Evolutionary conservation across 2,888 invertebrate genomes (phyloP).

Genomic region (Drosophila recens): DNA sequence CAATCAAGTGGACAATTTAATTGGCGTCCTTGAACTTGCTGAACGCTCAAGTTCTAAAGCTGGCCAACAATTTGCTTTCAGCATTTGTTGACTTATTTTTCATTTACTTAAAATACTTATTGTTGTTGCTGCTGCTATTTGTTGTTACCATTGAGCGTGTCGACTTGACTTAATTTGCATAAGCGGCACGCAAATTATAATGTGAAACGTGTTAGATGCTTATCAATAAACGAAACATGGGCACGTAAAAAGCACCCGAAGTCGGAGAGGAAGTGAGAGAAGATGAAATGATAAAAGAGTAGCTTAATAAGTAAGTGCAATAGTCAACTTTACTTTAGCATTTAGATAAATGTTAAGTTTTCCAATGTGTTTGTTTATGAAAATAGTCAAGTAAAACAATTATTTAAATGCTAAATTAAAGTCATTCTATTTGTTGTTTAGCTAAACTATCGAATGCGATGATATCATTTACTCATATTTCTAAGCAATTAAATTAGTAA

Average conservation of each 20-base stretch:
- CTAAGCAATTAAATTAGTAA: slow-evolving; percentile 1
- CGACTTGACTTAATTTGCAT: slow-evolving; percentile 65
- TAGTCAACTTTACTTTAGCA: slow-evolving; percentile 24
- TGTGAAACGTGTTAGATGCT: slow-evolving; percentile 76
- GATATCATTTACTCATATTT: slow-evolving; percentile 45
- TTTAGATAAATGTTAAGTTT: slow-evolving; percentile 16
- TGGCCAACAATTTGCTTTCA: slow-evolving; percentile 21
- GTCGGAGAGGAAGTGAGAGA: slow-evolving; percentile 5
- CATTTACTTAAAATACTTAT: slow-evolving; percentile 23
- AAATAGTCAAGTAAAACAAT: no score
- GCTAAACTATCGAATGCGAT: slow-evolving; percentile 16
- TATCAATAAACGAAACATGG: slow-evolving; percentile 65
- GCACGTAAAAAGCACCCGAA: slow-evolving; percentile 46
- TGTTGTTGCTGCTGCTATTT: slow-evolving; percentile 25
- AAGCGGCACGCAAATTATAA: slow-evolving; percentile 72
- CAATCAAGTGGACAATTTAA: slow-evolving; percentile 17
- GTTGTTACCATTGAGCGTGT: slow-evolving; percentile 49
- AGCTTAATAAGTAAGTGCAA: slow-evolving; percentile 11
- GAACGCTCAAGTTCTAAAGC: slow-evolving; percentile 27
- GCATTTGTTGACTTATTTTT: slow-evolving; percentile 40
- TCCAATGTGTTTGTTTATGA: no score
- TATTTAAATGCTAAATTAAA: no score
- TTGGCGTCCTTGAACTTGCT: slow-evolving; percentile 59
- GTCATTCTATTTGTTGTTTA: slow-evolving; percentile 16
- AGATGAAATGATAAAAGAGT: slow-evolving; percentile 3